Conservation (phyloP, 2,888 invertebrate genomes). For the Anaspis maculata region DNA sequence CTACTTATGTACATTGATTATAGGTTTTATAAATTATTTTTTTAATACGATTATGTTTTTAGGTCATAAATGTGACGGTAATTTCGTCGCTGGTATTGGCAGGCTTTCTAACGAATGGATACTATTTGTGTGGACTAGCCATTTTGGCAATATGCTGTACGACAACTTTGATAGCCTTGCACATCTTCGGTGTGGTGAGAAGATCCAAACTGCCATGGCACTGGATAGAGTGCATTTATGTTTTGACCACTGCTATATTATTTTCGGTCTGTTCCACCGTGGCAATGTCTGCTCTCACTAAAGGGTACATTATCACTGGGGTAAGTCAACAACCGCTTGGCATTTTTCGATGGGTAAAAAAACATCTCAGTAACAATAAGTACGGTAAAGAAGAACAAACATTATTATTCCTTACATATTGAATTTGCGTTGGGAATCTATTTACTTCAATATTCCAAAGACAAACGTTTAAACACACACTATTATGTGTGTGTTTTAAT, state of each 20-base stretch:
- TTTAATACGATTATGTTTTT: not conserved
- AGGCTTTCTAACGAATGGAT: slow-evolving; percentile 2
- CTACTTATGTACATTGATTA: not conserved
- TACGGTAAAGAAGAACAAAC: too few species aligned
- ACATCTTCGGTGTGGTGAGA: slow-evolving; percentile 5
- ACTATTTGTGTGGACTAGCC: slow-evolving; percentile 3
- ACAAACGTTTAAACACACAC: too few species aligned
- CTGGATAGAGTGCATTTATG: slow-evolving; percentile 13
- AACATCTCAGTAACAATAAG: too few species aligned
- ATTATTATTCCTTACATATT: too few species aligned
- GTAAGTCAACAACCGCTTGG: slow-evolving; percentile 14
- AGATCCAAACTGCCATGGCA: slow-evolving; percentile 10
- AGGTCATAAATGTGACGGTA: slow-evolving; percentile 8
- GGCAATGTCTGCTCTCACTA: slow-evolving; percentile 17
- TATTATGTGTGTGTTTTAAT: too few species aligned
- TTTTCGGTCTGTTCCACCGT: slow-evolving; percentile 8
- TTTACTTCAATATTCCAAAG: too few species aligned
- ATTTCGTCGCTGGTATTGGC: slow-evolving; percentile 7
- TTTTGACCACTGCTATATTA: slow-evolving; percentile 6
- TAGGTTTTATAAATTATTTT: too few species aligned
- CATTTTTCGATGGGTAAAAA: too few species aligned
- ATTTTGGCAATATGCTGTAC: slow-evolving; percentile 5
- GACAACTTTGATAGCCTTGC: slow-evolving; percentile 7
- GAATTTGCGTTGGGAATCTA: too few species aligned
- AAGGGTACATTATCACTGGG: slow-evolving; percentile 21